phyloP scores from a whole-genome alignment of 2,797 vertebrate genomes.

The Champsocephalus gunnari region DNA sequence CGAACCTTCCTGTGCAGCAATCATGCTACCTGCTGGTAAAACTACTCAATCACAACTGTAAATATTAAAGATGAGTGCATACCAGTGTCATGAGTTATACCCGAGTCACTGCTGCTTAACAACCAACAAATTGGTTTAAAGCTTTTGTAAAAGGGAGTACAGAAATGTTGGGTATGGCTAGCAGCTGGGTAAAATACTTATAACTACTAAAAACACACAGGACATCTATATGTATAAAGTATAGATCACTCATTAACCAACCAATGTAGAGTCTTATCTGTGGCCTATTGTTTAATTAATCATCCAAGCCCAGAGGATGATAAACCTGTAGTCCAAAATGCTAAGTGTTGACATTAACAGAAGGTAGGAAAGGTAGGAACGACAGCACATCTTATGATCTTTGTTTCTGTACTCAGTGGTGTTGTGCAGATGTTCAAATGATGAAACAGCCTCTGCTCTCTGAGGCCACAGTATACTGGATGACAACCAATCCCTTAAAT shows the following conservation, averaged over 20 bases:
- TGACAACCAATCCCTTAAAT: constrained; percentile 69
- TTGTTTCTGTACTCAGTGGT: constrained; percentile 13
- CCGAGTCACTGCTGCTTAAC: no score
- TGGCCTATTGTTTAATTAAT: constrained; percentile 6
- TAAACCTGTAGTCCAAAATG: not conserved
- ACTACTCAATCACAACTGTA: no score
- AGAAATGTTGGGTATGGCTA: not conserved
- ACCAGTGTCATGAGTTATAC: no score
- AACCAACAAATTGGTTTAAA: not conserved
- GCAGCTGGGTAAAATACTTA: not conserved
- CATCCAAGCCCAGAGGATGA: constrained; percentile 6
- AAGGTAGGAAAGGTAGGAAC: not conserved
- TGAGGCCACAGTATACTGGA: constrained; percentile 55
- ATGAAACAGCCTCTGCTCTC: constrained; percentile 44
- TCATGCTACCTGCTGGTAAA: no score
- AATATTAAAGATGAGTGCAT: no score
- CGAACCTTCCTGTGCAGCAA: no score
- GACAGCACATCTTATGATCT: constrained; percentile 22
- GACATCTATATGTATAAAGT: not conserved
- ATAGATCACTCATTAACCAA: constrained; percentile 11
- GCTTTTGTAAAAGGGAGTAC: not conserved
- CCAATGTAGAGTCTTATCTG: not conserved
- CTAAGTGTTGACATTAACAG: not conserved
- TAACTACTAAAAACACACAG: not conserved
- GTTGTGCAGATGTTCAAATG: constrained; percentile 53